Evolutionary conservation across 2,113 vertebrate species (phyloP), one percentile per base, ranked within the genome.

Genomic region (Neotragus moschatus): DNA sequence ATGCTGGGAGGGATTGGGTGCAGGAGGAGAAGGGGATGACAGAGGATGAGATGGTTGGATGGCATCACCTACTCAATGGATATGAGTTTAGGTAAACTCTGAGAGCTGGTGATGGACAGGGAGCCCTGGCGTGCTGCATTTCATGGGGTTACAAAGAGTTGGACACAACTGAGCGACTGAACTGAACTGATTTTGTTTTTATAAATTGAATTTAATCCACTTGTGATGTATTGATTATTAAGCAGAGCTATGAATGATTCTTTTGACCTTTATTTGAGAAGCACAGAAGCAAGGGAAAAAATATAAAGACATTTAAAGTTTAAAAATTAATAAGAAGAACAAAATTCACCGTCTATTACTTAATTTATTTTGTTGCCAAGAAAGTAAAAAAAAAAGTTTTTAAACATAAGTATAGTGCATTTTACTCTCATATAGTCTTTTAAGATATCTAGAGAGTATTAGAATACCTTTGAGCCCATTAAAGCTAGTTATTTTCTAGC

Each of bases 201-300:
- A 80, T 82, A 30, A 84, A 70, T 49, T 88, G 30, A 88, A 39
- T 75, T 86, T 60, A 85, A 81, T 53, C 36, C 25, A 49, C 16
- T 0, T 13, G 4, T 15, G 12, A 75, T 73, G 6, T 16, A 73
- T 79, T 86, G 7, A 55, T 86, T 28, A 73, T 49, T 75, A 63
- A 81, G 6, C 7, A 93, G 25, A 82, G 21, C 9, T 47, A 75
- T 56, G 30, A 90, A 73, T 55, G 7, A 19, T n/a, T 63, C 7
- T 87, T 55, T 75, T 39, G 45, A n/a, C 21, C 33, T 93, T 93
- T 87, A 56, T 90, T 49, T 86, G 53, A 91, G 33, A 82, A 82
- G 7, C 19, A 49, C 0, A 61, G 7, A 90, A 33, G 1, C 19
- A 51, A 39, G 2, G 1, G 14, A 47, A 88, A 26, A 91, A 58